Conservation (phyloP, 2,888 invertebrate species). For the Scaptomyza flava region DNA sequence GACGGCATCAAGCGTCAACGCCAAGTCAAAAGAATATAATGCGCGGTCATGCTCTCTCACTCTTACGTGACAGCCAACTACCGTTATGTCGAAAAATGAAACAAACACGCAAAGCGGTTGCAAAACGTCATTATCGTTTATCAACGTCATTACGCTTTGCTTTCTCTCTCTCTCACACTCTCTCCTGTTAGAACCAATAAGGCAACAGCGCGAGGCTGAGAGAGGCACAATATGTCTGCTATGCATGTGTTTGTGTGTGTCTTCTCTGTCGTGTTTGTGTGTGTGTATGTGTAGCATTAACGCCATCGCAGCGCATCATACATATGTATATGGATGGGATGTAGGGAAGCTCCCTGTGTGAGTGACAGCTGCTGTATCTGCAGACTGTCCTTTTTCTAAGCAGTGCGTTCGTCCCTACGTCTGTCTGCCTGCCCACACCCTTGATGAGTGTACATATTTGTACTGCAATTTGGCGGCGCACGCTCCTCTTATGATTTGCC, state of each 20-base stretch:
- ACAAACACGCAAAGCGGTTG: constrained; percentile 26
- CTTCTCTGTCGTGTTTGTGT: background rate
- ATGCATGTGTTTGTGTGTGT: background rate
- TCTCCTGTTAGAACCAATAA: constrained; percentile 53
- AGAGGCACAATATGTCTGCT: constrained; percentile 55
- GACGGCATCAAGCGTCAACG: constrained; percentile 55
- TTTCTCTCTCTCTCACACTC: constrained; percentile 21
- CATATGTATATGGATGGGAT: background rate
- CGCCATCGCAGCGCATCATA: constrained; percentile 45
- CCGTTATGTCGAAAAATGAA: constrained; percentile 50
- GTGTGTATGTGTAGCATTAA: constrained; percentile 15
- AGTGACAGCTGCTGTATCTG: constrained; percentile 58
- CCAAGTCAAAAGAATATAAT: constrained; percentile 40
- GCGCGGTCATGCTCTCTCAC: constrained; percentile 70
- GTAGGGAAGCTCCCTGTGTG: constrained; percentile 5
- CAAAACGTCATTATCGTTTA: constrained; percentile 65
- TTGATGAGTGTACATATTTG: constrained; percentile 78
- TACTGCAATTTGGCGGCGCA: constrained; percentile 80
- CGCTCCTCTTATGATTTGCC: constrained; percentile 78
- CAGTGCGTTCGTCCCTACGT: constrained; percentile 55
- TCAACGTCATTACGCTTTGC: constrained; percentile 47
- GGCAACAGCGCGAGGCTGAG: constrained; percentile 29
- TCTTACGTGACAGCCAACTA: constrained; percentile 59
- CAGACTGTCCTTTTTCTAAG: constrained; percentile 78
- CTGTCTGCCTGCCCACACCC: constrained; percentile 17